Evolutionary conservation across 1,140 invertebrate genomes (phyloP), one percentile per base, ranked within the genome.

Genomic region (Araneus ventricosus): DNA sequence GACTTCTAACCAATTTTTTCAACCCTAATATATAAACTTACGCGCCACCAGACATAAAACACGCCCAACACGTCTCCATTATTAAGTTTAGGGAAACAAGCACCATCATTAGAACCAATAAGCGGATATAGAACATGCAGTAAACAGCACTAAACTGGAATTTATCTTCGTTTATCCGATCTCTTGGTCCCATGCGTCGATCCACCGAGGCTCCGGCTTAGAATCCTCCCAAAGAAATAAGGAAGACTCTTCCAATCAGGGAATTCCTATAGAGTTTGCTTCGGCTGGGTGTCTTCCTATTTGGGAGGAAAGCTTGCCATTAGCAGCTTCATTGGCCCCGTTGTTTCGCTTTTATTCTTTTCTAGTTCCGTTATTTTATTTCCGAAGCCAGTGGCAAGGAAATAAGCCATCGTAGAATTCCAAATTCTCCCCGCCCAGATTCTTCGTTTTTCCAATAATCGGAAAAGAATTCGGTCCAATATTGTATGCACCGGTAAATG

Each of bases 91-190:
- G 70, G 70, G 27, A 34, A 34, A 75, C 34, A 75, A 75, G 22
- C 34, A 34, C 70, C 30, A 75, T 37, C 70, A 75, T 75, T 75
- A 75, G 70, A 14, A 37, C 70, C 70, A 75, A 75, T 75, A 75
- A 75, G 30, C 6, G 70, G 30, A 75, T 37, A 75, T 37, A 37
- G 70, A 75, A 75, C 70, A 34, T 30, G 70, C 20, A 75, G 30
- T 75, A 37, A 75, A 75, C 27, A 34, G 30, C 30, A 37, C 30
- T 75, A 75, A 75, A 75, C 27, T 37, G 30, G 30, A 75, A 37
- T 75, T 75, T 75, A 20, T 75, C 30, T 75, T 75, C 70, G 70
- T 37, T 75, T 75, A 37, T 34, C 10, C 30, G 6, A 34, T 75
- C 30, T 75, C 70, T 4, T 1, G 37, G 70, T 37, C 70, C 70